phyloP scores from a whole-genome alignment of 37 sponge, comb jelly and placozoan species.

The Dysidea cf. avara region DNA sequence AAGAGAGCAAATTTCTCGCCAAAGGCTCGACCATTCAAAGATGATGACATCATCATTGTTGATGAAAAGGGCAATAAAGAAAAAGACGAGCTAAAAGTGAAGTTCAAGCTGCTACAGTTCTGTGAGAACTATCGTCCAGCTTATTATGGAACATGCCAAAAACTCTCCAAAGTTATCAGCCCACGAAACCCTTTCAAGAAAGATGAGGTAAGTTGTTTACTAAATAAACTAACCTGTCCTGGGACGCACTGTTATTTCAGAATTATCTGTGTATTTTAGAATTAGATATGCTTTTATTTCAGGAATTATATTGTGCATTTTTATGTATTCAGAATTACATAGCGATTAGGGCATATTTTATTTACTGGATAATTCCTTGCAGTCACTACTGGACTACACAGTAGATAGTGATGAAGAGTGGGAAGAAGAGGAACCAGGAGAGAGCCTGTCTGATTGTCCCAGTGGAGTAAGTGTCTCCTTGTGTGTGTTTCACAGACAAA shows the following conservation, averaged over 20 bases:
- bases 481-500: too few relatives aligned
- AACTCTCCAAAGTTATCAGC: slow-evolving; percentile 40
- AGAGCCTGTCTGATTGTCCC: slow-evolving; percentile 53
- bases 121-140: slow-evolving; percentile 91
- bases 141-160: slow-evolving; percentile 91
- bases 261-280: too few relatives aligned
- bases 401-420: slow-evolving; percentile 98
- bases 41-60: slow-evolving; percentile 25
- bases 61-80: not conserved
- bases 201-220: slow-evolving; percentile 62
- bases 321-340: too few relatives aligned
- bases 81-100: slow-evolving; percentile 15
- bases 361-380: not conserved
- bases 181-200: slow-evolving; percentile 80
- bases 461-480: slow-evolving; percentile 72
- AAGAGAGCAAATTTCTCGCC: too few relatives aligned
- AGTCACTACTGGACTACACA: slow-evolving; percentile 66
- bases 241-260: too few relatives aligned
- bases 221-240: not conserved
- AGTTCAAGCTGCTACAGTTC: slow-evolving; percentile 91
- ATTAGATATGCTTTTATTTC: too few relatives aligned
- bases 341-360: not conserved
- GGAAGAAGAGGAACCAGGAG: slow-evolving; percentile 96
- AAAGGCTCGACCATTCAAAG: not conserved
- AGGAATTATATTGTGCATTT: too few relatives aligned